Conservation (phyloP, 2,797 vertebrate genomes). For the Myotis planiceps region DNA sequence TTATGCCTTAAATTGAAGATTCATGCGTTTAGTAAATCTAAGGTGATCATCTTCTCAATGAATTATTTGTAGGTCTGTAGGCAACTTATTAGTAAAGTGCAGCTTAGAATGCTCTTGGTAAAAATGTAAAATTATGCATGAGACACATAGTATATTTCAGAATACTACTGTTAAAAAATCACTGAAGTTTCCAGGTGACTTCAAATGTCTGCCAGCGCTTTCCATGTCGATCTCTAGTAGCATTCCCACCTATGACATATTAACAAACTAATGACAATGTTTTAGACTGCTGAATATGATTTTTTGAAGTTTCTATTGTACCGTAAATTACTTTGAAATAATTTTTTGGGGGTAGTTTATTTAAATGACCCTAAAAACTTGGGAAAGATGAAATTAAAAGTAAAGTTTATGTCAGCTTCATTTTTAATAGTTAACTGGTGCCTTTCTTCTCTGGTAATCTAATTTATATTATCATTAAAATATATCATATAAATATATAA, state of each 20-base stretch:
- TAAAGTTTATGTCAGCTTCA: background rate
- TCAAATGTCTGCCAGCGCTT: conserved; percentile 27
- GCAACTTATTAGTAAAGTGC: conserved; percentile 2
- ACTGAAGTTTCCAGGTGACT: background rate
- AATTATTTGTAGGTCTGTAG: conserved; percentile 49
- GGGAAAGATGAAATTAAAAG: conserved; percentile 44
- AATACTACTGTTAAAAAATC: background rate
- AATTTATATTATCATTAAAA: conserved; percentile 57
- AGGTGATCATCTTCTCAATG: conserved; percentile 36
- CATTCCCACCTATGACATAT: background rate
- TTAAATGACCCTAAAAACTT: conserved; percentile 34
- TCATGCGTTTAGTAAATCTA: conserved; percentile 1
- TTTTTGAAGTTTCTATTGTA: conserved; percentile 47
- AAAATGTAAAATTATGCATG: conserved; percentile 11
- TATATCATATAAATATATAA: conserved; percentile 40
- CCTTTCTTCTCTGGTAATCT: conserved; percentile 33
- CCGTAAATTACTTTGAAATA: conserved; percentile 45
- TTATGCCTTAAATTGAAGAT: conserved; percentile 39
- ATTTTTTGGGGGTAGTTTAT: background rate
- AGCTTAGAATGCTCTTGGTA: background rate
- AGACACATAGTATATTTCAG: background rate
- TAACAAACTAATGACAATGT: background rate
- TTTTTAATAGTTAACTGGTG: conserved; percentile 54
- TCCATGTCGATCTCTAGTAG: background rate
- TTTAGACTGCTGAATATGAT: background rate